phyloP scores from a whole-genome alignment of 2,888 invertebrate species.

The Drosophila kuntzei region DNA sequence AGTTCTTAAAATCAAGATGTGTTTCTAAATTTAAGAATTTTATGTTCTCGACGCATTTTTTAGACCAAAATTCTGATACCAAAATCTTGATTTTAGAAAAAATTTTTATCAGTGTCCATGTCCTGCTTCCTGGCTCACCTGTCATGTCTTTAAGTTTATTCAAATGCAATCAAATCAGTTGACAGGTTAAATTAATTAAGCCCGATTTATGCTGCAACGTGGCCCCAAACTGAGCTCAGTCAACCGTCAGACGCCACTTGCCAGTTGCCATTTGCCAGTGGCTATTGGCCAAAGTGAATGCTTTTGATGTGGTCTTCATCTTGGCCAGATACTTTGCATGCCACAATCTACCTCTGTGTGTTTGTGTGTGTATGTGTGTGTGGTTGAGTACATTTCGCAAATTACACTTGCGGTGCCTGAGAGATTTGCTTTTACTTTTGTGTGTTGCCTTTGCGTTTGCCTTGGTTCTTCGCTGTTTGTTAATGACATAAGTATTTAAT shows the following conservation, averaged over 20 bases:
- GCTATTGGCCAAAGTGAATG: constrained; percentile 30
- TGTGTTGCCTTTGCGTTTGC: constrained; percentile 13
- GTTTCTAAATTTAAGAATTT: too few relatives aligned
- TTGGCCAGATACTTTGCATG: constrained; percentile 56
- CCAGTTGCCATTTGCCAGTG: constrained; percentile 12
- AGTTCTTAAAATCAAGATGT: too few relatives aligned
- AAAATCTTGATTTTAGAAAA: too few relatives aligned
- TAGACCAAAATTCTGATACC: too few relatives aligned
- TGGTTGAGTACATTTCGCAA: constrained; percentile 68
- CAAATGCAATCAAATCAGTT: constrained; percentile 64
- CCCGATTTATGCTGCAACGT: constrained; percentile 60
- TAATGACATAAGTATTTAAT: constrained; percentile 74
- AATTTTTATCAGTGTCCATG: too few relatives aligned
- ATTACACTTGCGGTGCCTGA: constrained; percentile 68
- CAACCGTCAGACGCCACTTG: not conserved
- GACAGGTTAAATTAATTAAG: constrained; percentile 76
- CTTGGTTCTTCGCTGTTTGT: constrained; percentile 45
- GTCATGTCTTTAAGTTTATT: constrained; percentile 41
- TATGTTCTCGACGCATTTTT: too few relatives aligned
- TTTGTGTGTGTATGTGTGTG: constrained; percentile 37
- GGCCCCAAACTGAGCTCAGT: not conserved
- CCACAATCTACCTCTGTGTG: constrained; percentile 23
- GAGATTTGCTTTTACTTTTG: constrained; percentile 49
- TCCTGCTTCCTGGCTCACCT: not conserved
- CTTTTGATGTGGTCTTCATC: constrained; percentile 71